Evolutionary conservation across 2,113 vertebrate genomes (phyloP).

Genomic region (Osmerus eperlanus): DNA sequence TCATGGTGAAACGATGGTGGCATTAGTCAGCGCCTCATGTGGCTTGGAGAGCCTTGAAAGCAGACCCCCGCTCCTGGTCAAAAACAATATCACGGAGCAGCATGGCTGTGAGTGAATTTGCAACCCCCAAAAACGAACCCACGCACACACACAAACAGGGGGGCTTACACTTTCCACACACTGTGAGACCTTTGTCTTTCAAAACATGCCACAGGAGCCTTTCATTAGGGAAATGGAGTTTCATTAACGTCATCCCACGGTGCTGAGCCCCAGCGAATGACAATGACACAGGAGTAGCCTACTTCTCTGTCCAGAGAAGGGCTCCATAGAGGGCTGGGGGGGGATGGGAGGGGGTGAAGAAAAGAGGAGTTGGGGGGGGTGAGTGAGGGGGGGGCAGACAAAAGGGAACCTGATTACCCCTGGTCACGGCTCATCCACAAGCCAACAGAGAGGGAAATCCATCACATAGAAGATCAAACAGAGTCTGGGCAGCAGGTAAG

Average conservation of each 20-base stretch:
- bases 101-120: conserved; percentile 42
- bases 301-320: conserved; percentile 63
- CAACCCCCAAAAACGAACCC: conserved; percentile 23
- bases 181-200: conserved; percentile 65
- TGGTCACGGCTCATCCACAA: conserved; percentile 67
- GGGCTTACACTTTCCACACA: conserved; percentile 38
- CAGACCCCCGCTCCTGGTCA: conserved; percentile 26
- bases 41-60: conserved; percentile 29
- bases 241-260: conserved; percentile 71
- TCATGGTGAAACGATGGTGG: conserved; percentile 14
- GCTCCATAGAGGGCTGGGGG: conserved; percentile 53
- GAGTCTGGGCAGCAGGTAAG: conserved; percentile 56
- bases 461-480: conserved; percentile 70
- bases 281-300: conserved; percentile 66
- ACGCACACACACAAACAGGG: background rate
- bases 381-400: conserved; percentile 44
- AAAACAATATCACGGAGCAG: conserved; percentile 54
- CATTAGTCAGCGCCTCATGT: conserved; percentile 18
- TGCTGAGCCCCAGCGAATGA: conserved; percentile 63
- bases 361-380: conserved; percentile 23
- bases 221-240: conserved; percentile 67
- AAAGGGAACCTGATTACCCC: conserved; percentile 65
- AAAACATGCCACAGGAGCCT: conserved; percentile 63
- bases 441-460: conserved; percentile 57
- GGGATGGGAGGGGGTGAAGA: conserved; percentile 20